phyloP scores from a whole-genome alignment of 64 coral and sea anemone species.

The Actinia equina region DNA sequence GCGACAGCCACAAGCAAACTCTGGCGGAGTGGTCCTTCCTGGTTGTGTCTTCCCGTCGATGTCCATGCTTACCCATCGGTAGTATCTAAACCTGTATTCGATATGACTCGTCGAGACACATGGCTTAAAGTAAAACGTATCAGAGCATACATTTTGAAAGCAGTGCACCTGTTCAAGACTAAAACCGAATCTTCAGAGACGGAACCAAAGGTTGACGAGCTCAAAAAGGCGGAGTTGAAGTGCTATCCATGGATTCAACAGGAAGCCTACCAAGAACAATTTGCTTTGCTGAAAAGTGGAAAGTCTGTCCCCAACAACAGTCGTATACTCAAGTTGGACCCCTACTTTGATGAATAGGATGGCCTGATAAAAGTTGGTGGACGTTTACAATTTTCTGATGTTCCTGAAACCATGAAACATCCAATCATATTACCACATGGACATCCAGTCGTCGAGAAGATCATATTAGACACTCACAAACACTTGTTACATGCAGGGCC shows the following conservation, averaged over 20 bases:
- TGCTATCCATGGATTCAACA: conserved; percentile 20
- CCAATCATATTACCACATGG: conserved; percentile 31
- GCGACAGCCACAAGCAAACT: background rate
- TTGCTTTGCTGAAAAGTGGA: background rate
- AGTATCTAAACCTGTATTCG: conserved; percentile 14
- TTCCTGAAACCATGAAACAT: conserved; percentile 37
- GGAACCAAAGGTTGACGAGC: conserved; percentile 22
- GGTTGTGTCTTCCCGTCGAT: conserved; percentile 1
- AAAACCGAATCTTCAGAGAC: background rate
- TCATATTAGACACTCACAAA: conserved; percentile 23
- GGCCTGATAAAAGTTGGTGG: conserved; percentile 17
- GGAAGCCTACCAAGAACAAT: conserved; percentile 26
- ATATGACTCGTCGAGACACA: background rate
- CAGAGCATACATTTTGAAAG: conserved; percentile 19
- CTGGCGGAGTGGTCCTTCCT: conserved; percentile 28
- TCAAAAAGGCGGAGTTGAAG: background rate
- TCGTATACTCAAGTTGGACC: conserved; percentile 25
- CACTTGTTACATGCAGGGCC: conserved; percentile 23
- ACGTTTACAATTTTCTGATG: conserved; percentile 25
- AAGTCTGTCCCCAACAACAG: conserved; percentile 31
- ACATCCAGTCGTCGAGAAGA: conserved; percentile 30
- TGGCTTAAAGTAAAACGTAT: conserved; percentile 31
- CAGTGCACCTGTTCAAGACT: background rate
- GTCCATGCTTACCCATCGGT: no score
- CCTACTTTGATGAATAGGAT: conserved; percentile 16